Evolutionary conservation across 2,113 vertebrate species (phyloP).

Genomic region (Pedionomus torquatus): DNA sequence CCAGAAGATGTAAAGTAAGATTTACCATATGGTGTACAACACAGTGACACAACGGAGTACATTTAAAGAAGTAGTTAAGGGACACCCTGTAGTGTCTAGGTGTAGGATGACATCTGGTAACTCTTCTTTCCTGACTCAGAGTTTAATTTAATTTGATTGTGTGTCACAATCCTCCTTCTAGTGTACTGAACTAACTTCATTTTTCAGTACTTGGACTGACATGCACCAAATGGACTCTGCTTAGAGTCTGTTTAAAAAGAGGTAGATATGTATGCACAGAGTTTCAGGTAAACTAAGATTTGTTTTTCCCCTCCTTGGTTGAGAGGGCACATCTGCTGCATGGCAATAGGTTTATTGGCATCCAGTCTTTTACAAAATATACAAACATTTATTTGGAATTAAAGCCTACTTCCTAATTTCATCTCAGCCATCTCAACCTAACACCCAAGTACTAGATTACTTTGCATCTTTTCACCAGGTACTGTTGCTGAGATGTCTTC

Average conservation of each 20-base stretch:
- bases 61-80: conserved; percentile 35
- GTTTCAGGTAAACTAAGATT: background rate
- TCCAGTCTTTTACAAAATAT: background rate
- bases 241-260: background rate
- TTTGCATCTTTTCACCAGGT: background rate
- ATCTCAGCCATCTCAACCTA: background rate
- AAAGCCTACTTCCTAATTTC: background rate
- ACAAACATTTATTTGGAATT: background rate
- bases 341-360: background rate
- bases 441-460: background rate
- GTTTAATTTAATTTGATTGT: conserved; percentile 33
- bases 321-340: background rate
- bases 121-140: conserved; percentile 27
- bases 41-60: background rate
- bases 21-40: background rate
- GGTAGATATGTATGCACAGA: background rate
- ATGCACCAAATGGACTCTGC: background rate
- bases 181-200: background rate
- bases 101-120: conserved; percentile 37
- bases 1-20: background rate
- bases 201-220: background rate
- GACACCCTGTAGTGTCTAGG: conserved; percentile 27
- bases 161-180: background rate
- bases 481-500: background rate
- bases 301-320: background rate